Evolutionary conservation across 2,888 invertebrate genomes (phyloP), one percentile per base, ranked within the genome.

Genomic region (Brachyptera putata): DNA sequence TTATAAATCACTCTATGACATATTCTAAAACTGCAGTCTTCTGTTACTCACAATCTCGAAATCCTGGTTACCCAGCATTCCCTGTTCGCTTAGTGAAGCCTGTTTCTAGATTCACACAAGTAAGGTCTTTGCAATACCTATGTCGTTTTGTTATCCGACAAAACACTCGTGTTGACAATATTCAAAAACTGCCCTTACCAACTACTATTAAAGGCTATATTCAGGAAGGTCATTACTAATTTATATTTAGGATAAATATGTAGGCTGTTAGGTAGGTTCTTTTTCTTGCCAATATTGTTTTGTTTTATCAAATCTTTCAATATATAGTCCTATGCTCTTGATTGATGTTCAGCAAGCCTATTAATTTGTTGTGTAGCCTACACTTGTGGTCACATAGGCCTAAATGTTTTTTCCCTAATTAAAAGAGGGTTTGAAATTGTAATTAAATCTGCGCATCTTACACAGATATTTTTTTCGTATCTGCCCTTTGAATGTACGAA

Each of bases 1-100:
- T 90, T 67, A 86, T 90, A 61, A 82, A 86, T 65, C 83, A 86
- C 68, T 86, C 87, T n/a, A 81, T 89, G 77, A 79, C 79, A 66
- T 82, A 82, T 65, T 88, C 88, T 56, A 82, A 84, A 67, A 81
- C 83, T 49, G 83, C 85, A 41, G 83, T 87, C 53, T 85, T 86
- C 69, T 88, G 87, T 72, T 89, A 86, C 70, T 86, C 87, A 1
- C 79, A 83, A 66, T 83, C 84, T 22, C 77, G 82, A 60, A 81
- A 82, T 64, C 84, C 84, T 39, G 80, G 84, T 67, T 80, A 83
- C 65, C 86, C 86, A 11, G 83, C 85, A 61, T 86, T 85, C 74
- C 87, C 88, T 4, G 88, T 90, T 22, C 79, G 87, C 61, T 75
- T 90, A 26, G 85, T 84, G 22, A 84, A 84, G 70, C 89, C 89